Conservation (phyloP, 1,140 invertebrate genomes). For the Chironomus striatipennis region DNA sequence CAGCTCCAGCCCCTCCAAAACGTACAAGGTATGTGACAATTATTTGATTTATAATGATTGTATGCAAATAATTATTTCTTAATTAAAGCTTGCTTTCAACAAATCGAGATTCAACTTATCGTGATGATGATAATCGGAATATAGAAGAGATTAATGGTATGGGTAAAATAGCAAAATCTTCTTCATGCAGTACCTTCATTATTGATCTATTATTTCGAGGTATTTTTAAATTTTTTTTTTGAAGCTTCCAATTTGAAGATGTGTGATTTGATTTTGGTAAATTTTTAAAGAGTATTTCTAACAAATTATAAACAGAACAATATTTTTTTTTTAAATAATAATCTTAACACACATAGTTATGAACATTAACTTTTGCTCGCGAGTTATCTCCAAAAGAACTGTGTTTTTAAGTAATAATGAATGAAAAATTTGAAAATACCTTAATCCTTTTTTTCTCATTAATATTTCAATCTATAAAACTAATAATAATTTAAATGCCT, state of each 20-base stretch:
- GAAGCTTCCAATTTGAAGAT: neutral
- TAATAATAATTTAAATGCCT: too few species aligned
- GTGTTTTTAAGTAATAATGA: neutral
- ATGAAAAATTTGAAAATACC: constrained; percentile 3
- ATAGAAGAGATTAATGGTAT: constrained; percentile 34
- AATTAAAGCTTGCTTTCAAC: constrained; percentile 65
- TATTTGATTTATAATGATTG: neutral
- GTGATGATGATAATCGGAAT: constrained; percentile 35
- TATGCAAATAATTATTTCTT: constrained; percentile 26
- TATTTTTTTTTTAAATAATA: too few species aligned
- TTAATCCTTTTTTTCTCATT: neutral
- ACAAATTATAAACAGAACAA: too few species aligned
- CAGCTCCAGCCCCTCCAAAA: constrained; percentile 90
- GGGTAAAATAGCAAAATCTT: constrained; percentile 41
- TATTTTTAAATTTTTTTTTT: constrained; percentile 30
- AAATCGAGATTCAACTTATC: constrained; percentile 44
- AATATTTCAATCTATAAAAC: neutral
- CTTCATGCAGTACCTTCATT: constrained; percentile 41
- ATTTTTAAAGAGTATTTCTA: too few species aligned
- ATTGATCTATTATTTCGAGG: constrained; percentile 41
- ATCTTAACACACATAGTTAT: too few species aligned
- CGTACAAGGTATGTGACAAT: constrained; percentile 64
- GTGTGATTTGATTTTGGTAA: neutral
- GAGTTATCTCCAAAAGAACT: neutral
- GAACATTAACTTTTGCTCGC: too few species aligned